Evolutionary conservation across 2,113 vertebrate genomes (phyloP), one percentile per base, ranked within the genome.

Genomic region (Elephantulus edwardii): DNA sequence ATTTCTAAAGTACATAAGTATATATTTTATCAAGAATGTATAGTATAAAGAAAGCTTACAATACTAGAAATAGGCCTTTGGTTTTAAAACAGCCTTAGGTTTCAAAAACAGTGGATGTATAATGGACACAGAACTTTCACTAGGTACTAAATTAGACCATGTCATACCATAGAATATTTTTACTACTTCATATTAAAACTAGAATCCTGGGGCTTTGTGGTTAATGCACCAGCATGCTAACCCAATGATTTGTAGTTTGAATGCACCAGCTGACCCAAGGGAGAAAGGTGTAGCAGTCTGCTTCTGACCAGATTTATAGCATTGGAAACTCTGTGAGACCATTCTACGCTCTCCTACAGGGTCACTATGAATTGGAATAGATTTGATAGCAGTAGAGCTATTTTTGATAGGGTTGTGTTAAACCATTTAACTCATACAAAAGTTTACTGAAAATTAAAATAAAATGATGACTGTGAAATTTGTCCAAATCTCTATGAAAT

Each of bases 1-100:
- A 91, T 35, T 77, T 86, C 26, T 82, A 46, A 88, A 46, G 24
- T 80, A 30, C 40, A 83, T 91, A 76, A 44, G 62, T n/a, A 22
- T 10, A 35, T 13, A 42, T 56, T 26, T 40, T 77, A 33, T 26
- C 28, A 48, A 60, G 9, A 60, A 90, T 16, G 28, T 22, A 13
- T 58, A 82, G 35, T 52, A 68, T 92, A 86, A n/a, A 17, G 35
- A 26, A 82, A 72, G 35, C 1, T 20, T 86, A 44, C 9, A 60
- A 79, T 71, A 80, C 40, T 24, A 80, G 19, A 89, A 89, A 62
- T 56, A 3, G 3, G 16, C 0, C 56, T 62, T 77, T 48, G 13
- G 10, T 66, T 79, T 93, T 60, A 89, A 66, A 85, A 76, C 8
- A 71, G 19, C 5, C 22, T 82, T 62, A 42, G 46, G 17, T 83